Evolutionary conservation across 1,140 invertebrate species (phyloP).

Genomic region (Lepidotrigona ventralis): DNA sequence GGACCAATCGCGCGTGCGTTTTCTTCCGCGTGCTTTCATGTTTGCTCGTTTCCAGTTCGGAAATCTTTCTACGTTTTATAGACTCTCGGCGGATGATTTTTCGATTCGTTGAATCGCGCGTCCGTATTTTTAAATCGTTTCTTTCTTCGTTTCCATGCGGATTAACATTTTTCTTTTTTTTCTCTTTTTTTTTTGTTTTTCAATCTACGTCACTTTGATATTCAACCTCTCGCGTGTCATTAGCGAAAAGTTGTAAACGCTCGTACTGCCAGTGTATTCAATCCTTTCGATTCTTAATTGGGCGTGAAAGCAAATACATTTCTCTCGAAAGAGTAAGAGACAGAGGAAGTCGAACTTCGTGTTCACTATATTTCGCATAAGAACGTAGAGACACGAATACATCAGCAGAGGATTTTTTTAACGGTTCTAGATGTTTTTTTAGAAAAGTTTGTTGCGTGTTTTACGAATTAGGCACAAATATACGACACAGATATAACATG

Average conservation of each 20-base stretch:
- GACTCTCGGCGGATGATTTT: constrained; percentile 36
- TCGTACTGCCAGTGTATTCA: neutral
- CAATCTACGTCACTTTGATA: neutral
- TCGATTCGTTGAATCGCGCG: constrained; percentile 36
- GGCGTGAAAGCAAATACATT: neutral
- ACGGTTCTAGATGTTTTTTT: no score
- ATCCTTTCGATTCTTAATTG: neutral
- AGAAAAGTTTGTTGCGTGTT: neutral
- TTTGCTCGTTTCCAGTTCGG: constrained; percentile 58
- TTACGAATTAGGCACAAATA: neutral
- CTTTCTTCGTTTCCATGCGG: neutral
- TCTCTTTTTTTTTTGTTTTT: no score
- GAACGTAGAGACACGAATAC: neutral
- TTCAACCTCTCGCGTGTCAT: neutral
- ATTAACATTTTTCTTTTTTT: neutral
- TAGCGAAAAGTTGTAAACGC: neutral
- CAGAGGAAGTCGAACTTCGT: neutral
- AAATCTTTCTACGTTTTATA: constrained; percentile 51
- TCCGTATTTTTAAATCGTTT: constrained; percentile 24
- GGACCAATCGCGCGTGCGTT: constrained; percentile 63
- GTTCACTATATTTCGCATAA: neutral
- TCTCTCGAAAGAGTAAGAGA: neutral
- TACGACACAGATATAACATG: neutral
- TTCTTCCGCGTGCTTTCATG: constrained; percentile 64
- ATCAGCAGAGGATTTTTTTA: neutral